Conservation (phyloP, 2,888 invertebrate genomes). For the Graphium colonna region DNA sequence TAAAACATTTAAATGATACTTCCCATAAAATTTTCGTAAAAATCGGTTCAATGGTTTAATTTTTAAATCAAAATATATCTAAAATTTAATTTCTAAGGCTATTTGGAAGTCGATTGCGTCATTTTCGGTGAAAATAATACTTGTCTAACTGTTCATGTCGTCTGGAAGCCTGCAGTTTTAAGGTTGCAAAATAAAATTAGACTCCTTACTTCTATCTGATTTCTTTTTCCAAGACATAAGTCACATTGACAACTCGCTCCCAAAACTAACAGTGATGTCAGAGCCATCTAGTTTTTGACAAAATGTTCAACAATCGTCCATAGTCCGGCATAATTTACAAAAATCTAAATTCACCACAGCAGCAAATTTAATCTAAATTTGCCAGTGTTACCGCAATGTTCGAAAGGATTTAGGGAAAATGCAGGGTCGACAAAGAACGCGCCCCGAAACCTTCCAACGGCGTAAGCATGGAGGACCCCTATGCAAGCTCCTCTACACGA, state of each 20-base stretch:
- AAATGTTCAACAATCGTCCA: not conserved
- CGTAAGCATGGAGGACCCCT: slow-evolving; percentile 61
- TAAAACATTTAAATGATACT: too few relatives aligned
- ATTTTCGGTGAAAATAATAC: too few relatives aligned
- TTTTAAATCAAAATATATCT: too few relatives aligned
- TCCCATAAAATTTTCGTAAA: too few relatives aligned
- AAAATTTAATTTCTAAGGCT: too few relatives aligned
- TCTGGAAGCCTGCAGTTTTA: too few relatives aligned
- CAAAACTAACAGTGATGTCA: slow-evolving; percentile 6
- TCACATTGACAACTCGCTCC: not conserved
- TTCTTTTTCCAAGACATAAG: too few relatives aligned
- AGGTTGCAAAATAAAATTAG: not conserved
- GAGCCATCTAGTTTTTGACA: slow-evolving; percentile 9
- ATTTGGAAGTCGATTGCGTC: too few relatives aligned
- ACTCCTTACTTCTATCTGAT: not conserved
- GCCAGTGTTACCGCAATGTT: slow-evolving; percentile 46
- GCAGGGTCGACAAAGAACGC: slow-evolving; percentile 3
- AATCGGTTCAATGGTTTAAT: too few relatives aligned
- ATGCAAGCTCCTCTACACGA: slow-evolving; percentile 55
- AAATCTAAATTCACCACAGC: not conserved
- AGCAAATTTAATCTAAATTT: slow-evolving; percentile 35
- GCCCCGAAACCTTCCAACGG: slow-evolving; percentile 32
- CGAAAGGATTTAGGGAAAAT: slow-evolving; percentile 24
- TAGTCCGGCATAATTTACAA: not conserved
- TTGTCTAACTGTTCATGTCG: too few relatives aligned